Percentiles rank a stretch among this genome's conserved stretches.
Evolutionary conservation across 2,888 invertebrate genomes (phyloP).

Genomic region (Omphaloscelis lunosa): DNA sequence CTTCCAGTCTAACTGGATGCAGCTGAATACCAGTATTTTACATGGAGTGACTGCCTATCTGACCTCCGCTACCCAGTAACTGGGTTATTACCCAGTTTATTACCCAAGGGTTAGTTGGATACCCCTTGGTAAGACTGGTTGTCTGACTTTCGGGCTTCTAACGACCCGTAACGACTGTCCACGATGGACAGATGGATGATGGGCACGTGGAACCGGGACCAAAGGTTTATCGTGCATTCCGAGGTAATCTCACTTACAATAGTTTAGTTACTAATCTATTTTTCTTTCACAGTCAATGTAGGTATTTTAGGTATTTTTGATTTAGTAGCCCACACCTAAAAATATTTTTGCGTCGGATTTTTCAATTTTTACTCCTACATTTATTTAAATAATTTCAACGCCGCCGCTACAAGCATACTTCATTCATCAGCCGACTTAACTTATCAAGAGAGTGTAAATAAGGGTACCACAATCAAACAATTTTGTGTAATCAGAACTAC

Average conservation of each 20-base stretch:
- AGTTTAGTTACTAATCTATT: background rate
- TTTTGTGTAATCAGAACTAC: constrained; percentile 68
- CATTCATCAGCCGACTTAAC: constrained; percentile 48
- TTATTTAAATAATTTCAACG: background rate
- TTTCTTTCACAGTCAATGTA: background rate
- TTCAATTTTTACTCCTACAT: background rate
- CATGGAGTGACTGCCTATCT: too few relatives aligned
- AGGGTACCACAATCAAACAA: constrained; percentile 66
- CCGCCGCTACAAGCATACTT: constrained; percentile 70
- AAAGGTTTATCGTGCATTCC: too few relatives aligned
- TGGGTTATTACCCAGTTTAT: too few relatives aligned
- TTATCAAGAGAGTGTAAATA: constrained; percentile 69
- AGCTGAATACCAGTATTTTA: too few relatives aligned
- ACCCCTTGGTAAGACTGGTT: too few relatives aligned
- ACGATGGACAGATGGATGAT: too few relatives aligned
- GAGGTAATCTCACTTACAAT: background rate
- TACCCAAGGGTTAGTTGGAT: too few relatives aligned
- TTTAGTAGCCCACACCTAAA: background rate
- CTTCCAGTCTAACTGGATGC: too few relatives aligned
- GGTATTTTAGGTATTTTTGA: background rate
- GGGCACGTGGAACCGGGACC: too few relatives aligned
- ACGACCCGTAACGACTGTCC: too few relatives aligned
- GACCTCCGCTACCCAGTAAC: too few relatives aligned
- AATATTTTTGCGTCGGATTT: background rate
- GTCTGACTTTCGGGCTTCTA: too few relatives aligned